These are phyloP conservation scores for Microhierax caerulescens DNA, from an alignment of 2,797 vertebrate species.

Conservation along the genomic window DNA sequence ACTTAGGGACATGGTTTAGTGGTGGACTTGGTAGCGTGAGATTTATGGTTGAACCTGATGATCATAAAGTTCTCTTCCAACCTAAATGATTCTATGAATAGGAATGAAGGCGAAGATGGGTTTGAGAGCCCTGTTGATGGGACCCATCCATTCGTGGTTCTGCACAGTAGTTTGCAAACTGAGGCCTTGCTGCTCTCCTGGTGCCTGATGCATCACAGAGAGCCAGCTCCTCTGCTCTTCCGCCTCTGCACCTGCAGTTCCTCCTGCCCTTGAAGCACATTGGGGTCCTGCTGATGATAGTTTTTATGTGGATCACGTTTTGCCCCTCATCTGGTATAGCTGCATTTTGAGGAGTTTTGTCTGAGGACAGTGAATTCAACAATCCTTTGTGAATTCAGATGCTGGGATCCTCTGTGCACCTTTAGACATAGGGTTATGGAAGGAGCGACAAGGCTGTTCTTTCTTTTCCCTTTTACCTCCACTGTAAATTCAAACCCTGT, in stretches of 20 bases:
- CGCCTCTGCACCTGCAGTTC: no score
- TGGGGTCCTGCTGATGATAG: not conserved
- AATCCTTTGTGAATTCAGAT: not conserved
- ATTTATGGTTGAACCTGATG: no score
- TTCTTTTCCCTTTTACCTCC: not conserved
- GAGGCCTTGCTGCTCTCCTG: not conserved
- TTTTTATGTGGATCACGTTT: not conserved
- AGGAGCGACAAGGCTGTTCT: not conserved
- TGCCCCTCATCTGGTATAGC: not conserved
- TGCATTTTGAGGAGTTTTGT: not conserved
- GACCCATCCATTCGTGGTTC: no score
- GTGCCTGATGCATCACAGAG: rapidly evolving
- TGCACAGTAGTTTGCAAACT: not conserved
- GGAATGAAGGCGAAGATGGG: not conserved
- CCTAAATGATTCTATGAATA: no score
- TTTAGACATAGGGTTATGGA: not conserved
- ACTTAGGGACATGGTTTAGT: no score
- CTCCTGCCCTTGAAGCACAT: not conserved
- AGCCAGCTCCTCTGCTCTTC: not conserved
- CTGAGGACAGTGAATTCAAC: no score
- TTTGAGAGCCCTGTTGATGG: not conserved
- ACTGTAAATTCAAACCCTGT: not conserved
- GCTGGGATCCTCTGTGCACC: not conserved
- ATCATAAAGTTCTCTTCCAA: no score
- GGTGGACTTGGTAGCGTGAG: no score